These are phyloP conservation scores for Lepidocyrtoides sp. DNA, from an alignment of 2,888 invertebrate species.

Conservation along the genomic window DNA sequence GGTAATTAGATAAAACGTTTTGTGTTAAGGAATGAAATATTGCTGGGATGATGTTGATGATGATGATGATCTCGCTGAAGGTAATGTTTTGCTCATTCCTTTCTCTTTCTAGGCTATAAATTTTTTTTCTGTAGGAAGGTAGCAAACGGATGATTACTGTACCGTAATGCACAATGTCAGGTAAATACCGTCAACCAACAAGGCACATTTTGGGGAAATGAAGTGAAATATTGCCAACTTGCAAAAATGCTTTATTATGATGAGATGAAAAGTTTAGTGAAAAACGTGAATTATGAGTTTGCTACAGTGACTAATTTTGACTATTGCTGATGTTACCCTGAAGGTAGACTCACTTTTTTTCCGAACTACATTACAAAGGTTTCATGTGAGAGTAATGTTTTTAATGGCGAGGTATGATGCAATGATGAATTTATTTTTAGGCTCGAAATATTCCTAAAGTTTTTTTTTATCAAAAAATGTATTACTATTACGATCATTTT, in stretches of 20 bases:
- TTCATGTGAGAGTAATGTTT: too few relatives aligned
- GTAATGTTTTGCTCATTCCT: background rate
- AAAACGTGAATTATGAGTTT: background rate
- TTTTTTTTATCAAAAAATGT: too few relatives aligned
- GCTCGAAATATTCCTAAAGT: constrained; percentile 16
- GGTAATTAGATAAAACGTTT: constrained; percentile 56
- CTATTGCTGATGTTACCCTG: too few relatives aligned
- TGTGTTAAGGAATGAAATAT: constrained; percentile 45
- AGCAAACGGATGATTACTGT: too few relatives aligned
- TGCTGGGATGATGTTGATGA: background rate
- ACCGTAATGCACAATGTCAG: too few relatives aligned
- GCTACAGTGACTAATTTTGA: background rate
- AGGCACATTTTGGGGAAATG: too few relatives aligned
- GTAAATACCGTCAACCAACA: too few relatives aligned
- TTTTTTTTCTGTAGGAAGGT: background rate
- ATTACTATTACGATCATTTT: too few relatives aligned
- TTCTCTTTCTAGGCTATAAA: background rate
- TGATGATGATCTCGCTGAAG: background rate
- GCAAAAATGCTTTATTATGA: background rate
- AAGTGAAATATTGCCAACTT: background rate
- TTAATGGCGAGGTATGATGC: background rate
- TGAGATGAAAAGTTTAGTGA: background rate
- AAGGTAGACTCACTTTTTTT: too few relatives aligned
- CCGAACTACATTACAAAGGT: too few relatives aligned
- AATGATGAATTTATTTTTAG: constrained; percentile 61